Conservation (phyloP, 1,140 invertebrate genomes). For the Drosophila seguyi region DNA sequence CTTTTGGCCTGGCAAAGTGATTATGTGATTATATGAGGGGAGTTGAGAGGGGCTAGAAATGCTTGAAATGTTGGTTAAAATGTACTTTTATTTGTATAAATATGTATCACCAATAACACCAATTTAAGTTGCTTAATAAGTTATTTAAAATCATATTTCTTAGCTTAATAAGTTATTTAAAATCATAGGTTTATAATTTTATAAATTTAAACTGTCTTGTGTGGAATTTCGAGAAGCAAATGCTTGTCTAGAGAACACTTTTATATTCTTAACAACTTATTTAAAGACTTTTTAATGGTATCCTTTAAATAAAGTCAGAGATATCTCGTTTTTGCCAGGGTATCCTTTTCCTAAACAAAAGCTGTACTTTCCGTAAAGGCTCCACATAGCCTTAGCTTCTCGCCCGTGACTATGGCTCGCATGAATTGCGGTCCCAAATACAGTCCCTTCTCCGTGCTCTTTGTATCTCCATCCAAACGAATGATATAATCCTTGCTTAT, state of each 20-base stretch:
- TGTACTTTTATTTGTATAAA: constrained; percentile 13
- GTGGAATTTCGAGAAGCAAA: constrained; percentile 16
- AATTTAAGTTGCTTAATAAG: background rate
- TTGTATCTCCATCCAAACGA: constrained; percentile 61
- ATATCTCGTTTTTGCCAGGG: background rate
- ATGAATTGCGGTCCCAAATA: constrained; percentile 82
- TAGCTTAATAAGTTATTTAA: background rate
- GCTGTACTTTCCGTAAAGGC: constrained; percentile 83
- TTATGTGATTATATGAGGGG: constrained; percentile 34
- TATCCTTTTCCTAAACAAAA: constrained; percentile 52
- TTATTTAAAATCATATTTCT: background rate
- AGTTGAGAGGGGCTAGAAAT: background rate
- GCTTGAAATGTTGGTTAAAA: background rate
- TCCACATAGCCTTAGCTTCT: constrained; percentile 78
- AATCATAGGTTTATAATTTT: background rate
- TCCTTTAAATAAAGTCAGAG: background rate
- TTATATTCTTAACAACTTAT: background rate
- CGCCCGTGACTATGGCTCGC: constrained; percentile 74
- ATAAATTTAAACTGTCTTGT: background rate
- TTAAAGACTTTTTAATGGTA: background rate
- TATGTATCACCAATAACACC: constrained; percentile 41
- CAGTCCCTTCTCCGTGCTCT: constrained; percentile 49
- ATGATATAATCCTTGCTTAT: constrained; percentile 81
- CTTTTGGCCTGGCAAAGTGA: constrained; percentile 24
- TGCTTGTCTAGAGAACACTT: background rate